Percentiles rank a stretch among this genome's conserved stretches.
These are phyloP conservation scores for Tretioscincus oriximinensis DNA, from an alignment of 2,113 vertebrate genomes.

Conservation along the genomic window DNA sequence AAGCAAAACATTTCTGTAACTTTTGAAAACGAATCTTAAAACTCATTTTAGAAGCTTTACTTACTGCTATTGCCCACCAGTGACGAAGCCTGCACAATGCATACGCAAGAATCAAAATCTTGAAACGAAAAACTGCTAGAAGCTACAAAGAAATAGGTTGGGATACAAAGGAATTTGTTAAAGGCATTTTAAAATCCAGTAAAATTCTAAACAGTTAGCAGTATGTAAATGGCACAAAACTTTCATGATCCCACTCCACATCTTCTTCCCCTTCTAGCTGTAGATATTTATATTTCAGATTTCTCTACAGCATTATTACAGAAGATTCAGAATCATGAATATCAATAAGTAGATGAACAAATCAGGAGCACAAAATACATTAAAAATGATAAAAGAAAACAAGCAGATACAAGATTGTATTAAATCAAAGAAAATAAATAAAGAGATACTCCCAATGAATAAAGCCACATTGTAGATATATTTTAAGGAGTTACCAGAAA, in stretches of 20 bases:
- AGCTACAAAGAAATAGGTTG: constrained; percentile 70
- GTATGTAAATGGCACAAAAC: not conserved
- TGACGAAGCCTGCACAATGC: constrained; percentile 90
- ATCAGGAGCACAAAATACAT: too few relatives aligned
- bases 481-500: too few relatives aligned
- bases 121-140: constrained; percentile 92
- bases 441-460: too few relatives aligned
- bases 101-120: constrained; percentile 89
- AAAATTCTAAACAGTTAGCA: not conserved
- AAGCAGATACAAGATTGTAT: too few relatives aligned
- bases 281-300: too few relatives aligned
- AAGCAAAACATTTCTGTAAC: not conserved
- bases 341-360: too few relatives aligned
- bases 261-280: not conserved
- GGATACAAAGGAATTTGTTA: constrained; percentile 53
- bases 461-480: too few relatives aligned
- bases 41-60: constrained; percentile 64
- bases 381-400: too few relatives aligned
- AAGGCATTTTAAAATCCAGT: constrained; percentile 15
- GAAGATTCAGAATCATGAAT: too few relatives aligned
- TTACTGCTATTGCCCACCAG: constrained; percentile 96
- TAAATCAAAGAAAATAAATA: too few relatives aligned
- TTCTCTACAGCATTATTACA: too few relatives aligned
- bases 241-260: not conserved
- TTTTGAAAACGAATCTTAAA: constrained; percentile 10